Base-by-base conservation (phyloP, 1,140 invertebrate species). In the Laodelphax striatellus region DNA sequence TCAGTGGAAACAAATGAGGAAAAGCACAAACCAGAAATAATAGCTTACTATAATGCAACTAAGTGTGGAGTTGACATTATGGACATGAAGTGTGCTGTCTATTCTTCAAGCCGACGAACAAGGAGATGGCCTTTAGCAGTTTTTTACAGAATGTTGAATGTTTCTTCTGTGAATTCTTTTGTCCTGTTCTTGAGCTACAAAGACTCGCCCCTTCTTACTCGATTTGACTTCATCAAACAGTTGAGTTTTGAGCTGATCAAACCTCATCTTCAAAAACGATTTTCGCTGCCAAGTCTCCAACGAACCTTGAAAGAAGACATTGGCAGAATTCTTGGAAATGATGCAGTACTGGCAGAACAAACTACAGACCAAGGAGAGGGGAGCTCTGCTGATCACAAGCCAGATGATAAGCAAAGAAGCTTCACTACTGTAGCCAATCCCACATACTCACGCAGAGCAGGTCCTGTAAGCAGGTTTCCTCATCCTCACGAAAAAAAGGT, bases 11-110 rank as follows among this genome's bases (percentile, higher is more conserved):
- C 16, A 46, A 63, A 68, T 57, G 22, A 65, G 16, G 56, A 64
- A 9, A 61, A 61, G 19, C 60, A 59, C 21, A 68, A 67, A 57
- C 67, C 69, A 19, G 65, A 69, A 52, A 68, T 70, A 14, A 67
- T 70, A 14, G n/a, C 31, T 22, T 65, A 58, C 53, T 69, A 69
- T 46, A 69, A 71, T 38, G 42, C 14, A 16, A 71, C 66, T 24
- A 71, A 71, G 64, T 55, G 54, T 38, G 70, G 70, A 14, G 67
- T 71, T 8, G 67, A 69, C 69, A 50, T 56, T 11, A 43, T 70
- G n/a, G 68, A 70, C 53, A 43, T 67, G 61, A 69, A 67, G 61
- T 68, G 65, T 62, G 55, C 66, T 6, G 64, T 53, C 28, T 69
- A 69, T 58, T 57, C 43, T 21, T 60, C 54, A 41, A 62, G 63